phyloP scores from a whole-genome alignment of 2,113 vertebrate species.

The Phyllopteryx taeniolatus region DNA sequence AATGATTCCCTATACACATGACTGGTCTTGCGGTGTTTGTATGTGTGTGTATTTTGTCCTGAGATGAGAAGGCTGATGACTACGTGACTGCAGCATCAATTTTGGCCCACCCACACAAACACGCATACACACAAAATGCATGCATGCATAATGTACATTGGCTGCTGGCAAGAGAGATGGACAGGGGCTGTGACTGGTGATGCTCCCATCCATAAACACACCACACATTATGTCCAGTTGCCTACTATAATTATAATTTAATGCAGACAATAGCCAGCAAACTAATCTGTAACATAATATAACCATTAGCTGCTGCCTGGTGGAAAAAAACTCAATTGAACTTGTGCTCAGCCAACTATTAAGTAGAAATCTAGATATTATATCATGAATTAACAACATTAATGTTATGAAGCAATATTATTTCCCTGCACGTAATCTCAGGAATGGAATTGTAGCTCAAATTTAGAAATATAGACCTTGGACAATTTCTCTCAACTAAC shows the following conservation, averaged over 20 bases:
- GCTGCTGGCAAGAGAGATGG: constrained; percentile 30
- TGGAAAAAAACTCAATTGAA: not conserved
- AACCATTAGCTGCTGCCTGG: not conserved
- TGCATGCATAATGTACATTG: constrained; percentile 55
- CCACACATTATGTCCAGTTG: constrained; percentile 28
- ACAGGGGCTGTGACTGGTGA: constrained; percentile 28
- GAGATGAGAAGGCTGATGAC: constrained; percentile 52
- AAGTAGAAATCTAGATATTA: not conserved
- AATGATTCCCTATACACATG: constrained; percentile 68
- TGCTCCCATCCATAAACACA: constrained; percentile 34
- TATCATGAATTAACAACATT: not conserved
- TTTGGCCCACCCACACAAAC: constrained; percentile 46
- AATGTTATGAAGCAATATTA: not conserved
- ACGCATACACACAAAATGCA: constrained; percentile 29
- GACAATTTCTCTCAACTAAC: not conserved
- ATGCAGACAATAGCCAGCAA: constrained; percentile 1
- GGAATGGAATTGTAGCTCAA: not conserved
- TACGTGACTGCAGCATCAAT: constrained; percentile 59
- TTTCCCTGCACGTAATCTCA: not conserved
- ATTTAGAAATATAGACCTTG: not conserved
- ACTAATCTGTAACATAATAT: constrained; percentile 7
- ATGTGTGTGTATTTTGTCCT: constrained; percentile 22
- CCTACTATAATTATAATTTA: constrained; percentile 6
- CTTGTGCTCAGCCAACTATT: not conserved
- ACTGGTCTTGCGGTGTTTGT: constrained; percentile 25